Evolutionary conservation across 2,113 vertebrate species (phyloP), one percentile per base, ranked within the genome.

Genomic region (Oplegnathus fasciatus): DNA sequence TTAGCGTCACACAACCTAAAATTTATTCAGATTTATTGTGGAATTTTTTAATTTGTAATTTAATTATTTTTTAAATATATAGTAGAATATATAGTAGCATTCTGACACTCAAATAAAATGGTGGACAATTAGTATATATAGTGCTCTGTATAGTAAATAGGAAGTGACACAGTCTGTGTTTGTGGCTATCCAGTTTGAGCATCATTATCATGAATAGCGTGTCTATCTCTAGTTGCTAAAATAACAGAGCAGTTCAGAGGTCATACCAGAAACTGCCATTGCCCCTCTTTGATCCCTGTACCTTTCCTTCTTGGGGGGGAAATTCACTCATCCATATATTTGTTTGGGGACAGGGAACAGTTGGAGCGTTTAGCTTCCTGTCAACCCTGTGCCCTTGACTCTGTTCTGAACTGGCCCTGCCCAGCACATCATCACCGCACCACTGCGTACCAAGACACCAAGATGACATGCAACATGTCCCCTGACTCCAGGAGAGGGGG

Each of bases 361-460:
- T 94, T 92, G 91, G 91, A 92, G 92, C 90, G 77, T 93, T 94
- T 93, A 94, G 94, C 92, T 89, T 88, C 85, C 88, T 67, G 84
- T 94, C 94, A 94, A 92, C 93, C 71, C n/a, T 10, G 69, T 91
- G 93, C 91, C 94, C 94, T 95, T 94, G 93, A 93, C 91, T 93
- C 82, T 83, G 91, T 88, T 87, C 71, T 89, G 88, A 92, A 92
- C 88, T 75, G 88, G 89, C 88, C 89, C 89, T 90, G 89, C 91
- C 93, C 90, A 66, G 86, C 91, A 78, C 91, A 93, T 94, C 94
- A 95, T 93, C 87, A 74, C 90, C 76, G 93, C 94, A 91, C 93
- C 90, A 70, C 90, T 91, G 92, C 87, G 80, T 91, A 90, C 86
- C 65, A 78, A 92, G 93, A 95, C 93, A 93, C 91, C 76, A 44